These are phyloP conservation scores for Argyresthia goedartella DNA, from an alignment of 2,888 invertebrate genomes.

Conservation along the genomic window DNA sequence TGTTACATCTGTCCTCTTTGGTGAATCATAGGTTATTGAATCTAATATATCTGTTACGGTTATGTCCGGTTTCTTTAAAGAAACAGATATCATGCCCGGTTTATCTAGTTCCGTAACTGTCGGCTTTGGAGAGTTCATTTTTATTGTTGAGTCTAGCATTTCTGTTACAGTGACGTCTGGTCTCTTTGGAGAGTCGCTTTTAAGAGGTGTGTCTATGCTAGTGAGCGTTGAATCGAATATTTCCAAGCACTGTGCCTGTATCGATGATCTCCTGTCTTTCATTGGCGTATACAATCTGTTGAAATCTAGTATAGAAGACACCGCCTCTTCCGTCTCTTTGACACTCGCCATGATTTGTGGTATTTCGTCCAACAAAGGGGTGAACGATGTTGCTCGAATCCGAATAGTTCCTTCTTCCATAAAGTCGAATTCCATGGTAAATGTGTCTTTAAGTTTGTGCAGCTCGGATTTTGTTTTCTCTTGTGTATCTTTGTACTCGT, in stretches of 20 bases:
- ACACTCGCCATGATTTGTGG: constrained; percentile 23
- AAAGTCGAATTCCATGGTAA: constrained; percentile 47
- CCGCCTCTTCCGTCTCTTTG: constrained; percentile 47
- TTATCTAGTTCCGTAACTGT: too few species aligned
- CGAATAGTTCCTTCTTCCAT: constrained; percentile 49
- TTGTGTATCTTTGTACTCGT: constrained; percentile 28
- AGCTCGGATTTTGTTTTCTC: constrained; percentile 18
- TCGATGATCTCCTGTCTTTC: constrained; percentile 24
- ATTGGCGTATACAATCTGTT: constrained; percentile 50
- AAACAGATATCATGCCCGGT: too few species aligned
- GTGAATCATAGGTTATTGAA: constrained; percentile 60
- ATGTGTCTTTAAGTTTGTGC: constrained; percentile 46
- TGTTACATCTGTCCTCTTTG: constrained; percentile 12
- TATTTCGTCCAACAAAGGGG: constrained; percentile 28
- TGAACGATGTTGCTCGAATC: constrained; percentile 40
- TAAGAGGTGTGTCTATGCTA: constrained; percentile 57
- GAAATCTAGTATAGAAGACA: constrained; percentile 41
- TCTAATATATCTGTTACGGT: constrained; percentile 42
- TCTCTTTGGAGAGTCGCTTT: constrained; percentile 27
- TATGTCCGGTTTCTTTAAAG: too few species aligned
- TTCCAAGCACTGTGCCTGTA: constrained; percentile 41
- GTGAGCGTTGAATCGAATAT: constrained; percentile 61
- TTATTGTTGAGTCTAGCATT: too few species aligned
- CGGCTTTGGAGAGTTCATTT: too few species aligned
- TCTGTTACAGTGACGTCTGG: constrained; percentile 6